A percentile compares a stretch with the other conserved stretches of the same genome.
Evolutionary conservation across 2,113 vertebrate genomes (phyloP).

Genomic region (Oenanthe oenanthe): DNA sequence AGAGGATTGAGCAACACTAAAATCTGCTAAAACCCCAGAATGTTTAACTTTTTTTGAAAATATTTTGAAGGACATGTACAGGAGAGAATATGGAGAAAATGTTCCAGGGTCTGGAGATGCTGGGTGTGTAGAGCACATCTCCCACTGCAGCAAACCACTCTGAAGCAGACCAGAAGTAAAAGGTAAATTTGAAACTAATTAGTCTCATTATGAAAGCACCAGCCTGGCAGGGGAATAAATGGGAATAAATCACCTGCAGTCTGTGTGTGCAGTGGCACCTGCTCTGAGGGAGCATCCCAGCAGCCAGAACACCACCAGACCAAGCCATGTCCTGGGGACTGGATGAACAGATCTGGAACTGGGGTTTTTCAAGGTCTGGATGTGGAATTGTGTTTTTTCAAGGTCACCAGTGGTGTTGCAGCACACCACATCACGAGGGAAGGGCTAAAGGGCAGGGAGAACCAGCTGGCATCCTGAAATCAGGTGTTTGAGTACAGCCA

Average conservation of each 20-base stretch:
- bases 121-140: background rate
- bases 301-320: background rate
- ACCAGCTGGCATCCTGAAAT: background rate
- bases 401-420: background rate
- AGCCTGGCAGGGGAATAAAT: background rate
- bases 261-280: background rate
- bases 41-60: background rate
- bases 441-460: background rate
- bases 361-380: background rate
- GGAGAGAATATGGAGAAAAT: accelerated
- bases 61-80: background rate
- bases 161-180: background rate
- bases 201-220: background rate
- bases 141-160: background rate
- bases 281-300: background rate
- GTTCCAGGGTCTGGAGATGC: background rate
- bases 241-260: background rate
- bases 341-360: accelerated
- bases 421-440: background rate
- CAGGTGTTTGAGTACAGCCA: too few species aligned
- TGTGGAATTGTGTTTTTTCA: too few species aligned
- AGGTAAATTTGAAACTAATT: background rate
- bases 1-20: background rate
- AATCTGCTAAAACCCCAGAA: background rate
- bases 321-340: background rate